A percentile compares a stretch with the other conserved stretches of the same genome.
phyloP scores from a whole-genome alignment of 2,888 invertebrate genomes.

The Leptopterna dolabrata region DNA sequence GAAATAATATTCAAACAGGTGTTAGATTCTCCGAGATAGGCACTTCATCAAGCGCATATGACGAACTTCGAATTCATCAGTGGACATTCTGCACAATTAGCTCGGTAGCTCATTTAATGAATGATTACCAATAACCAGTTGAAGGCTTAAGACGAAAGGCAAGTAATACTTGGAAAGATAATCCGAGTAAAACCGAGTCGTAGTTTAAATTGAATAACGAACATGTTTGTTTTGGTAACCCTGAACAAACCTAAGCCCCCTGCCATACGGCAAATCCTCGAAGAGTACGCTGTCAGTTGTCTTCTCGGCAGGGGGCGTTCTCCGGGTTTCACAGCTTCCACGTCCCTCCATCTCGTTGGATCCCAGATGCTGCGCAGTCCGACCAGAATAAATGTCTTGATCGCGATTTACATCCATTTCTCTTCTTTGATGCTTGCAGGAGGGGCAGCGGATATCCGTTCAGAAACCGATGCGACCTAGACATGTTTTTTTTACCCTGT shows the following conservation, averaged over 20 bases:
- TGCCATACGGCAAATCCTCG: not conserved
- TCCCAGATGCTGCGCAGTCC: not conserved
- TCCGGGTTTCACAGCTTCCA: not conserved
- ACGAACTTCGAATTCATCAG: too few species aligned
- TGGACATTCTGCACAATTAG: too few species aligned
- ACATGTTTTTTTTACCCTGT: slow-evolving; percentile 12
- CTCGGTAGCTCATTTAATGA: not conserved
- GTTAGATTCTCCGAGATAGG: too few species aligned
- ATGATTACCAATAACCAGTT: not conserved
- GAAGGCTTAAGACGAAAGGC: not conserved
- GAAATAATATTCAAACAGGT: too few species aligned
- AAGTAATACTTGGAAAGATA: not conserved
- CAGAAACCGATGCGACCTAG: not conserved
- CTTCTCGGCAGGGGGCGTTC: not conserved
- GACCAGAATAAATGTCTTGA: not conserved
- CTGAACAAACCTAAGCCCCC: slow-evolving; percentile 43
- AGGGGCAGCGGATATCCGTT: not conserved
- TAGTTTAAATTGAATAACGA: not conserved
- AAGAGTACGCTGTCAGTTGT: not conserved
- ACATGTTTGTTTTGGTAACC: not conserved
- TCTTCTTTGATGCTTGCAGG: not conserved
- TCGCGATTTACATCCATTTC: not conserved
- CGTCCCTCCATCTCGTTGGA: not conserved
- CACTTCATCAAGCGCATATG: too few species aligned
- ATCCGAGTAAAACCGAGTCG: not conserved